A percentile compares a stretch with the other conserved stretches of the same genome.
These are phyloP conservation scores for Synanthedon myopaeformis DNA, from an alignment of 2,888 invertebrate genomes.

Conservation along the genomic window DNA sequence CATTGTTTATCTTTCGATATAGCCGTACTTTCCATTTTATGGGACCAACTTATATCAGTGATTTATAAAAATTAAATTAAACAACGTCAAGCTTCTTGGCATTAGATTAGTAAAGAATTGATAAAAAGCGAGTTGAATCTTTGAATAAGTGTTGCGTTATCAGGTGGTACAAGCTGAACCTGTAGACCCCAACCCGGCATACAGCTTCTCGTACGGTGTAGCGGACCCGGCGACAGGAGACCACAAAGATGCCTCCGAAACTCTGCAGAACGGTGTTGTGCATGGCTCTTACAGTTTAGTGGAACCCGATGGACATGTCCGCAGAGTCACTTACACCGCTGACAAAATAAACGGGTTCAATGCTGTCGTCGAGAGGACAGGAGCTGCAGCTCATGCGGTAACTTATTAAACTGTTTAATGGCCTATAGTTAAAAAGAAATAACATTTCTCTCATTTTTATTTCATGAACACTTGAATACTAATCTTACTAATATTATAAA, in stretches of 20 bases:
- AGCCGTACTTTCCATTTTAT: no score
- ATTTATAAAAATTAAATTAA: no score
- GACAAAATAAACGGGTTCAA: constrained; percentile 66
- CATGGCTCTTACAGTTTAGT: constrained; percentile 67
- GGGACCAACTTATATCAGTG: no score
- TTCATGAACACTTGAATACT: no score
- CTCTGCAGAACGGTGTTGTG: constrained; percentile 64
- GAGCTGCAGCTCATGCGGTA: constrained; percentile 26
- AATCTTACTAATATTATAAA: no score
- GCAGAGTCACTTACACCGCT: constrained; percentile 66
- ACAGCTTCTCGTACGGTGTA: constrained; percentile 65
- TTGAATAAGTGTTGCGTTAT: neutral
- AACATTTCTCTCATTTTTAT: no score
- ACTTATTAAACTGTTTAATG: constrained; percentile 9
- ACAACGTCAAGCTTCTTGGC: no score
- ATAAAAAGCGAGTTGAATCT: neutral
- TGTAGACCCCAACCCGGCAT: constrained; percentile 64
- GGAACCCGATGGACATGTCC: constrained; percentile 62
- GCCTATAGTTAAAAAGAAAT: no score
- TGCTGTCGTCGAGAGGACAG: constrained; percentile 64
- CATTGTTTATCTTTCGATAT: no score
- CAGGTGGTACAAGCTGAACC: constrained; percentile 57
- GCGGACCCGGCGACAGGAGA: constrained; percentile 63
- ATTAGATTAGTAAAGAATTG: neutral
- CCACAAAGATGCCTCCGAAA: constrained; percentile 62